Percentiles rank a stretch among this genome's conserved stretches.
phyloP scores from a whole-genome alignment of 1,140 invertebrate genomes.

The Phymastichus coffea region DNA sequence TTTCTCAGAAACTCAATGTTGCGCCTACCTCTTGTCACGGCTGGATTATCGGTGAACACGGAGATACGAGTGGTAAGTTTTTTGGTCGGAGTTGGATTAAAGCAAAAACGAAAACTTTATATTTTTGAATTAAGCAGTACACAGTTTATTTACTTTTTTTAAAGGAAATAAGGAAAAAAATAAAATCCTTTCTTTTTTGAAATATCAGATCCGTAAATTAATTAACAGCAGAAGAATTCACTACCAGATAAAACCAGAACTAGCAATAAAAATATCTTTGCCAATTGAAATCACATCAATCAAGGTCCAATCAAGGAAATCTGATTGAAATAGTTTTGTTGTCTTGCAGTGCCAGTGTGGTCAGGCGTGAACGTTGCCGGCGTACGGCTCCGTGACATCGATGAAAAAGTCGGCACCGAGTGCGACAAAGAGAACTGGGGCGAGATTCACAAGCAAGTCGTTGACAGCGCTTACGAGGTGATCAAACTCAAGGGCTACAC shows the following conservation, averaged over 20 bases:
- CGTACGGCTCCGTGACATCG: constrained; percentile 75
- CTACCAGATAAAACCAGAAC: too few species aligned
- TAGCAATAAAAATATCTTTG: too few species aligned
- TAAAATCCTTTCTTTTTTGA: too few species aligned
- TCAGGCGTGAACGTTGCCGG: constrained; percentile 90
- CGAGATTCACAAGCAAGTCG: constrained; percentile 75
- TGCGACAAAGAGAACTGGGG: constrained; percentile 78
- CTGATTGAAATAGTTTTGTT: constrained; percentile 12
- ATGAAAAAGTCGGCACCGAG: constrained; percentile 70
- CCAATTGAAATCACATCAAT: too few species aligned
- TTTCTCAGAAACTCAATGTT: constrained; percentile 78
- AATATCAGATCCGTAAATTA: too few species aligned
- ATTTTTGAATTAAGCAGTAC: too few species aligned
- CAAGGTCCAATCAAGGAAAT: too few species aligned
- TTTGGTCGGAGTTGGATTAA: too few species aligned
- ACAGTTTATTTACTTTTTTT: too few species aligned
- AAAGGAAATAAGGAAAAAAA: too few species aligned
- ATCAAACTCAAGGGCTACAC: constrained; percentile 89
- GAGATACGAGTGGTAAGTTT: constrained; percentile 71
- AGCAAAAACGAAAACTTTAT: too few species aligned
- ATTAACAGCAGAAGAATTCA: too few species aligned
- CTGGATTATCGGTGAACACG: constrained; percentile 87
- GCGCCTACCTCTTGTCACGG: constrained; percentile 83
- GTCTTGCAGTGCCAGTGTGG: constrained; percentile 81
- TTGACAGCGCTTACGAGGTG: constrained; percentile 85